phyloP scores from a whole-genome alignment of 2,888 invertebrate genomes.

The Parascotia fuliginaria region DNA sequence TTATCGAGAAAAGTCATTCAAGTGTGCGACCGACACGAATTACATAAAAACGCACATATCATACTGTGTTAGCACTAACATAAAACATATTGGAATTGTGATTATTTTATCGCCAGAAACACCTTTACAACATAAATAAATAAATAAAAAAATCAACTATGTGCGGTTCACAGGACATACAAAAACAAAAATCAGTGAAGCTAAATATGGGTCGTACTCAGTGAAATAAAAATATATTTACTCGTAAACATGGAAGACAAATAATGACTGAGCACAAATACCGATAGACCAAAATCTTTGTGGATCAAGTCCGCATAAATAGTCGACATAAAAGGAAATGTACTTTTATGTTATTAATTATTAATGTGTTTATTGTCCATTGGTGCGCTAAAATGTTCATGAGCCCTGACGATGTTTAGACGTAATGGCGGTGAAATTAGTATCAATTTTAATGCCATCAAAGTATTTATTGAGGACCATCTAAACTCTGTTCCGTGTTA shows the following conservation, averaged over 20 bases:
- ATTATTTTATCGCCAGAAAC: no score
- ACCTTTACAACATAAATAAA: no score
- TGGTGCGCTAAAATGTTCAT: slow-evolving; percentile 31
- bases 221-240: slow-evolving; percentile 31
- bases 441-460: background rate
- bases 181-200: slow-evolving; percentile 16
- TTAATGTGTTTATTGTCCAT: slow-evolving; percentile 29
- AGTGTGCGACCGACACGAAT: no score
- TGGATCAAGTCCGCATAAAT: slow-evolving; percentile 30
- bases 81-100: no score
- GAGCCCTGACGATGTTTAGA: slow-evolving; percentile 12
- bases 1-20: no score
- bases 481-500: no score
- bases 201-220: slow-evolving; percentile 17
- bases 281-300: slow-evolving; percentile 19
- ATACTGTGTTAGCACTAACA: no score
- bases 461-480: no score
- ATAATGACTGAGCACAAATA: slow-evolving; percentile 29
- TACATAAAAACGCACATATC: no score
- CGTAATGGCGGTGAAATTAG: slow-evolving; percentile 6
- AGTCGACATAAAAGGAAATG: slow-evolving; percentile 30
- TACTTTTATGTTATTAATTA: slow-evolving; percentile 35
- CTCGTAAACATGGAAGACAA: slow-evolving; percentile 25
- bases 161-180: background rate
- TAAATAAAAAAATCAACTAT: background rate